These are phyloP conservation scores for Parelbella ahira DNA, from an alignment of 2,888 invertebrate genomes.

Conservation along the genomic window DNA sequence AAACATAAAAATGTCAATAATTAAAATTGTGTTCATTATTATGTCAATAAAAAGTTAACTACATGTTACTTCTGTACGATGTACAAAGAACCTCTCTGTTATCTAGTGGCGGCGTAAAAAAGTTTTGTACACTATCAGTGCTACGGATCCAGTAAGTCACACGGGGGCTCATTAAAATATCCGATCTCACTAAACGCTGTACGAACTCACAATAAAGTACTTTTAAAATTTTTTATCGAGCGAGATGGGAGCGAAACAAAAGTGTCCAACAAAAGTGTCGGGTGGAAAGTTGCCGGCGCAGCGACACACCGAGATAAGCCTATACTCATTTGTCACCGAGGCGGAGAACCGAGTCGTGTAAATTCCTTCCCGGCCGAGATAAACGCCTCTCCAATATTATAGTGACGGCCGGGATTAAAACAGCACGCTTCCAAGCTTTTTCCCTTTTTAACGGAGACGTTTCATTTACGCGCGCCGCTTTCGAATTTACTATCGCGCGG, in stretches of 20 bases:
- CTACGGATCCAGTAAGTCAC: conserved; percentile 34
- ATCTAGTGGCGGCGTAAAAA: conserved; percentile 12
- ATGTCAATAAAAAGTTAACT: no score
- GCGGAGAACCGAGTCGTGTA: conserved; percentile 66
- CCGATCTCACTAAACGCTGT: conserved; percentile 36
- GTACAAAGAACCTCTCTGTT: no score
- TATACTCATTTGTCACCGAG: conserved; percentile 73
- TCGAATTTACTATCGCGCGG: conserved; percentile 19
- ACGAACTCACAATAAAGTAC: conserved; percentile 36
- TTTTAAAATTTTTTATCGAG: conserved; percentile 35
- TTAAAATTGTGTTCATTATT: no score
- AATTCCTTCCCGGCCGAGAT: conserved; percentile 65
- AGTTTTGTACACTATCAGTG: conserved; percentile 20
- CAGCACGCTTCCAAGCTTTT: conserved; percentile 26
- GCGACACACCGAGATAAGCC: conserved; percentile 54
- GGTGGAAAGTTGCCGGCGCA: conserved; percentile 35
- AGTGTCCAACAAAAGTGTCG: conserved; percentile 33
- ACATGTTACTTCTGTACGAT: no score
- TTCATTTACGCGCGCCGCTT: conserved; percentile 22
- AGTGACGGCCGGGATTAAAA: conserved; percentile 33
- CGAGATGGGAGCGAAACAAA: conserved; percentile 30
- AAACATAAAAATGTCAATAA: no score
- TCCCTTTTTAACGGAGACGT: conserved; percentile 24
- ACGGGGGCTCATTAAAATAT: conserved; percentile 50
- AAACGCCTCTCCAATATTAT: conserved; percentile 58